Percentiles rank a stretch among this genome's conserved stretches.
Evolutionary conservation across 1,140 invertebrate genomes (phyloP).

Genomic region (Goniozus legneri): DNA sequence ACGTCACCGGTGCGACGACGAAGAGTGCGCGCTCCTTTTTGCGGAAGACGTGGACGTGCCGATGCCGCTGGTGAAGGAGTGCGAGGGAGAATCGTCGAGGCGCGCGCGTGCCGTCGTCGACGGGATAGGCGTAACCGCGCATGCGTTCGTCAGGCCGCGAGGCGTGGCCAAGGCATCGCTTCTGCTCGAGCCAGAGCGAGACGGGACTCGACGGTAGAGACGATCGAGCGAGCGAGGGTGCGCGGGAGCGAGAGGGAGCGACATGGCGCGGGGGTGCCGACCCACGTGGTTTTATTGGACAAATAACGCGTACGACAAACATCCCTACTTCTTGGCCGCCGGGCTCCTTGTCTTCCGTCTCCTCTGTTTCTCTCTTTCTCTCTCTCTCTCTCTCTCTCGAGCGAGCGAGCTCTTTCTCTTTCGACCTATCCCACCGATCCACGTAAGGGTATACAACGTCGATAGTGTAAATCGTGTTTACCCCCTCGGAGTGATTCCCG

Average conservation of each 20-base stretch:
- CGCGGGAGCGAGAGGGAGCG: slow-evolving; percentile 1
- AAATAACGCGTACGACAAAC: slow-evolving; percentile 51
- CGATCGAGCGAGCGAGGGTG: not conserved
- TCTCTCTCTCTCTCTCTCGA: no score
- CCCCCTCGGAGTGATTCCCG: slow-evolving; percentile 36
- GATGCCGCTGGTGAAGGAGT: slow-evolving; percentile 16
- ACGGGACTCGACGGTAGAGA: no score
- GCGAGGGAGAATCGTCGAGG: slow-evolving; percentile 21
- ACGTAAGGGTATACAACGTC: slow-evolving; percentile 30
- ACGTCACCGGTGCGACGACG: no score
- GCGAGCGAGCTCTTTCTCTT: no score
- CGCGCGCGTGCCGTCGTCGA: no score
- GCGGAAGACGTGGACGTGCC: not conserved
- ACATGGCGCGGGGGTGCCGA: slow-evolving; percentile 1
- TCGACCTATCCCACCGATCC: not conserved
- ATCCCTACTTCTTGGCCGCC: slow-evolving; percentile 27
- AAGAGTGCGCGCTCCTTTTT: not conserved
- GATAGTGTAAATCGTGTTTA: slow-evolving; percentile 51
- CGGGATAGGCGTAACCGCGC: slow-evolving; percentile 40
- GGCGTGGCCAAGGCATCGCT: slow-evolving; percentile 24
- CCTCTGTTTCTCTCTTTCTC: not conserved
- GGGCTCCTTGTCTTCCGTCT: not conserved
- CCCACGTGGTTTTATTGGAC: slow-evolving; percentile 53
- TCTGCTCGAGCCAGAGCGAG: slow-evolving; percentile 7
- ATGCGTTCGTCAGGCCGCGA: slow-evolving; percentile 17